phyloP scores from a whole-genome alignment of 2,797 vertebrate genomes.

The Protosalanx chinensis region DNA sequence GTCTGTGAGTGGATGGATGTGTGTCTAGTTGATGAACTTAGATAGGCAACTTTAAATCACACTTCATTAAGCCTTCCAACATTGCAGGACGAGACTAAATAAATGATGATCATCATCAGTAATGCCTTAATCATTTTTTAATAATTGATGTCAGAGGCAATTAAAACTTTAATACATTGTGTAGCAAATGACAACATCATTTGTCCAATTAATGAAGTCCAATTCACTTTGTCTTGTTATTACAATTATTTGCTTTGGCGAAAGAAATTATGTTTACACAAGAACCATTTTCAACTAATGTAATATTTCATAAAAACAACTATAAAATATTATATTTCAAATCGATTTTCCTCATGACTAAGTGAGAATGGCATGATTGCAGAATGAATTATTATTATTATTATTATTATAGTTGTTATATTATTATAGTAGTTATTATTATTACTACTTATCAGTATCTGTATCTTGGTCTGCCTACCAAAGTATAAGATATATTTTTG shows the following conservation, averaged over 20 bases:
- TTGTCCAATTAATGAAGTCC: constrained; percentile 22
- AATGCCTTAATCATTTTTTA: constrained; percentile 38
- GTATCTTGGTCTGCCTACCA: neutral
- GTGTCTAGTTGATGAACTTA: neutral
- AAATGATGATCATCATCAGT: constrained; percentile 23
- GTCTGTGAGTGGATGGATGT: neutral
- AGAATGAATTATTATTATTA: neutral
- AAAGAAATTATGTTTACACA: constrained; percentile 7
- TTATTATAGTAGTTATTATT: neutral
- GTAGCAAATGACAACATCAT: constrained; percentile 8
- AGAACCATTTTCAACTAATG: constrained; percentile 4
- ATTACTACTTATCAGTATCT: neutral
- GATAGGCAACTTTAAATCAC: neutral
- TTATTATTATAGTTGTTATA: neutral
- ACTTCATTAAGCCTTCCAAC: constrained; percentile 21
- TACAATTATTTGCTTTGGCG: constrained; percentile 9
- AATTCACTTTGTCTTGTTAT: constrained; percentile 20
- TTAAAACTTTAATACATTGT: constrained; percentile 28
- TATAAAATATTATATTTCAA: constrained; percentile 4
- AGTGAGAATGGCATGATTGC: neutral
- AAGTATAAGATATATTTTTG: neutral
- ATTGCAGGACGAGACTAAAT: constrained; percentile 21
- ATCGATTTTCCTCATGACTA: neutral
- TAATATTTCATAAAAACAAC: neutral
- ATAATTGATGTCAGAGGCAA: constrained; percentile 33